Percentiles rank a stretch among this genome's conserved stretches.
Evolutionary conservation across 2,797 vertebrate species (phyloP).

Genomic region (Poliocrania exsul): DNA sequence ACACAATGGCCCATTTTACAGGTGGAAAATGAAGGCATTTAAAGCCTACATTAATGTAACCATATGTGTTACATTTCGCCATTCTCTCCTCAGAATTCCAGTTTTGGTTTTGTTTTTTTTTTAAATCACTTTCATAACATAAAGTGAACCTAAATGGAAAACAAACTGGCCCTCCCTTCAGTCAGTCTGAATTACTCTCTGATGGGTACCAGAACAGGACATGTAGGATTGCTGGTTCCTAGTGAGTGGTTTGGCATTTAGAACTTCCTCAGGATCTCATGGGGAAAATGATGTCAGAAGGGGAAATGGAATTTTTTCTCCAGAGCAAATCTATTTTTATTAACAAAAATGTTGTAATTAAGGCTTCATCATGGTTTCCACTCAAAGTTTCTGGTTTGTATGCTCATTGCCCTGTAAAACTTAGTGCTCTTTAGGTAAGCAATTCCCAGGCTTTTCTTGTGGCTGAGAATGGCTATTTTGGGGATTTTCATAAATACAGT

Average conservation of each 20-base stretch:
- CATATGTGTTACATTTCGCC: neutral
- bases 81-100: neutral
- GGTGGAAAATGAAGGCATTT: neutral
- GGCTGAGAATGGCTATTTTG: neutral
- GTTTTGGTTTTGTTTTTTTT: neutral
- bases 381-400: slow-evolving; percentile 20
- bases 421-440: slow-evolving; percentile 23
- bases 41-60: neutral
- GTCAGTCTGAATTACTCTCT: neutral
- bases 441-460: slow-evolving; percentile 51
- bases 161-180: neutral
- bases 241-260: slow-evolving; percentile 39
- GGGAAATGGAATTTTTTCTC: slow-evolving; percentile 41
- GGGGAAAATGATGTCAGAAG: slow-evolving; percentile 33
- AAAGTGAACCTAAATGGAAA: neutral
- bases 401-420: neutral
- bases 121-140: fast-evolving
- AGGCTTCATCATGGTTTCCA: slow-evolving; percentile 56
- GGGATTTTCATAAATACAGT: neutral
- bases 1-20: neutral
- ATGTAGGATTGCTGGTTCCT: slow-evolving; percentile 7
- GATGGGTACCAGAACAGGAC: neutral
- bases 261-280: slow-evolving; percentile 27
- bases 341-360: slow-evolving; percentile 46
- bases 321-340: slow-evolving; percentile 59